Evolutionary conservation across 2,888 invertebrate species (phyloP).

Genomic region (Cryptocheilus praepositus): DNA sequence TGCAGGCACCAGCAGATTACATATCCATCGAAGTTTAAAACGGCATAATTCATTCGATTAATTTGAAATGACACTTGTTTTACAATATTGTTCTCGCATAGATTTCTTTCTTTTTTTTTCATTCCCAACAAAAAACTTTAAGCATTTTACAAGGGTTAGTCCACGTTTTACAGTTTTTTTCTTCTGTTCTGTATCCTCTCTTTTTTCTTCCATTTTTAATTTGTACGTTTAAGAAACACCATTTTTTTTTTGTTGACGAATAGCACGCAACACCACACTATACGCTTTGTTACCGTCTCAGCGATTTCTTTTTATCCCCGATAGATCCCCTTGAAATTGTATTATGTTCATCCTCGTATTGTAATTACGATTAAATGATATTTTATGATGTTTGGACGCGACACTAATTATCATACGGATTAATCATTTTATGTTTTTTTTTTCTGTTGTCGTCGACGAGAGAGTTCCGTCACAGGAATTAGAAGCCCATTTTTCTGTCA

Average conservation of each 20-base stretch:
- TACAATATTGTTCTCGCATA: slow-evolving; percentile 68
- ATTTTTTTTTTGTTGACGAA: slow-evolving; percentile 54
- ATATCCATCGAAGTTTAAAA: slow-evolving; percentile 68
- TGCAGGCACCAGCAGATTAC: slow-evolving; percentile 67
- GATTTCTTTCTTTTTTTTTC: slow-evolving; percentile 60
- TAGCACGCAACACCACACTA: slow-evolving; percentile 66
- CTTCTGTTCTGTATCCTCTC: slow-evolving; percentile 42
- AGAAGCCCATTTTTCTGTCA: slow-evolving; percentile 52
- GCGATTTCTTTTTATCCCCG: slow-evolving; percentile 47
- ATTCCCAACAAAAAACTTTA: slow-evolving; percentile 71
- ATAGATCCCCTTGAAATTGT: slow-evolving; percentile 54
- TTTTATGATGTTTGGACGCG: slow-evolving; percentile 62
- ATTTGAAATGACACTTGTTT: slow-evolving; percentile 65
- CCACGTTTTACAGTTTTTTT: slow-evolving; percentile 65
- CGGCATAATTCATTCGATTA: slow-evolving; percentile 61
- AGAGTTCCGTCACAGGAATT: slow-evolving; percentile 56
- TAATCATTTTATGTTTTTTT: slow-evolving; percentile 56
- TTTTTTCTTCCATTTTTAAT: slow-evolving; percentile 55
- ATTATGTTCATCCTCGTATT: slow-evolving; percentile 47
- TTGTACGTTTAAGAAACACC: slow-evolving; percentile 70
- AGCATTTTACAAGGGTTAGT: slow-evolving; percentile 71
- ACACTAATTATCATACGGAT: slow-evolving; percentile 69
- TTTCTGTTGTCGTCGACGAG: slow-evolving; percentile 48
- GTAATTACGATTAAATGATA: slow-evolving; percentile 64
- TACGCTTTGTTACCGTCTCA: slow-evolving; percentile 52